These are phyloP conservation scores for Grapholita molesta DNA, from an alignment of 1,140 invertebrate genomes.

Conservation along the genomic window DNA sequence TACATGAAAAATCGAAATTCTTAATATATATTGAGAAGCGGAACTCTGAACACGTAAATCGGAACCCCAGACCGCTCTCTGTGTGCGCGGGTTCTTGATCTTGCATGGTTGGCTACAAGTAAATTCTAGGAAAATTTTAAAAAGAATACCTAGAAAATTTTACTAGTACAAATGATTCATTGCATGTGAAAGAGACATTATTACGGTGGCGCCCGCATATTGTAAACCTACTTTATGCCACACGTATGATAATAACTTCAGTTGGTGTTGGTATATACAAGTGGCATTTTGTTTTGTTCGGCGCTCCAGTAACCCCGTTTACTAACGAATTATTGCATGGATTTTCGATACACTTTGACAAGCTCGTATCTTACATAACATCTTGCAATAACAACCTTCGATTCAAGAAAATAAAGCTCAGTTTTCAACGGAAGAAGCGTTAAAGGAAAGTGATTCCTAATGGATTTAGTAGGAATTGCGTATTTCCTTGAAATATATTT, in stretches of 20 bases:
- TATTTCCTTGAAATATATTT: background rate
- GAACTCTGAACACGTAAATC: too few relatives aligned
- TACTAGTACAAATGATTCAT: too few relatives aligned
- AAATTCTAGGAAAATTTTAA: too few relatives aligned
- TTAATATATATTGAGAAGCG: too few relatives aligned
- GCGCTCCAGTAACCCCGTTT: background rate
- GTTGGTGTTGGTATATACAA: background rate
- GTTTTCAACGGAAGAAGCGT: background rate
- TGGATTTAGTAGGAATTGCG: background rate
- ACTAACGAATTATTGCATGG: background rate
- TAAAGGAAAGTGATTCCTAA: background rate
- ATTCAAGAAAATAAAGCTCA: background rate
- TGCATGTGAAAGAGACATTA: background rate
- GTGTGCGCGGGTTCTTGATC: too few relatives aligned
- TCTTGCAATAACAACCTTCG: background rate
- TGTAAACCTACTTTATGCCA: background rate
- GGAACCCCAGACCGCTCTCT: too few relatives aligned
- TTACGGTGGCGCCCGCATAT: background rate
- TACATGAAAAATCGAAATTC: too few relatives aligned
- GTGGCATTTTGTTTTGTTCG: background rate
- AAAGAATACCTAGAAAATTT: too few relatives aligned
- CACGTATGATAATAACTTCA: background rate
- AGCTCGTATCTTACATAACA: background rate
- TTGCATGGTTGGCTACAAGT: too few relatives aligned
- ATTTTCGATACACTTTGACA: background rate